Evolutionary conservation across 92 coral and sea anemone species (phyloP), one percentile per base, ranked within the genome.

Genomic region (Palythoa grandis): DNA sequence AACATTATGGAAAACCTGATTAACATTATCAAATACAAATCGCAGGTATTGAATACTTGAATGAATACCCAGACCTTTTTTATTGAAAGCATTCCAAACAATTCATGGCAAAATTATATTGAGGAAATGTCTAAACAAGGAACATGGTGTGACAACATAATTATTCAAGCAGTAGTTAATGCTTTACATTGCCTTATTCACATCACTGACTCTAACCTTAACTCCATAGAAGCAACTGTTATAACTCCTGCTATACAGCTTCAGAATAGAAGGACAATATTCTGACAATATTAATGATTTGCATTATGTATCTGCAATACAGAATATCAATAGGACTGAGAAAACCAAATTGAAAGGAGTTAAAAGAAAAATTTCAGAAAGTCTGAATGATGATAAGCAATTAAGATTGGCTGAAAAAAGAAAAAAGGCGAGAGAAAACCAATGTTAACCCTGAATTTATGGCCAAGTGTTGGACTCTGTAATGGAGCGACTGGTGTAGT

Each of bases 31-130:
- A 71, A 38, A 71, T 71, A 13, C 43, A 53, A 13, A 38, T 71
- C 22, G 76, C 76, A 71, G 76, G 76, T 13, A 38, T 71, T 71
- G 10, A 71, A 13, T n/a, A 71, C 76, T 71, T 71, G 53, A 71
- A 71, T 23, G 50, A 16, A 71, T 13, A 71, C 76, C 76, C 76
- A 38, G 76, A 71, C 4, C 74, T n/a, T 69, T 69, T 69, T 10
- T 2, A 37, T 69, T 25, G 74, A 69, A 69, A 69, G 74, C 74
- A 61, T 61, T 61, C 24, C 68, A 61, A 61, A 61, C 24, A 19
- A 61, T 61, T 17, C 68, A 61, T 61, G 68, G 68, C 68, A 61
- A 61, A 61, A 61, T 61, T 61, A 61, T 61, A 61, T 61, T 19
- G 24, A 61, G 0, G 68, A 61, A 61, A 61, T 61, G 68, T 61